Base-by-base conservation (phyloP, 2,113 vertebrate species). In the Athene cunicularia region DNA sequence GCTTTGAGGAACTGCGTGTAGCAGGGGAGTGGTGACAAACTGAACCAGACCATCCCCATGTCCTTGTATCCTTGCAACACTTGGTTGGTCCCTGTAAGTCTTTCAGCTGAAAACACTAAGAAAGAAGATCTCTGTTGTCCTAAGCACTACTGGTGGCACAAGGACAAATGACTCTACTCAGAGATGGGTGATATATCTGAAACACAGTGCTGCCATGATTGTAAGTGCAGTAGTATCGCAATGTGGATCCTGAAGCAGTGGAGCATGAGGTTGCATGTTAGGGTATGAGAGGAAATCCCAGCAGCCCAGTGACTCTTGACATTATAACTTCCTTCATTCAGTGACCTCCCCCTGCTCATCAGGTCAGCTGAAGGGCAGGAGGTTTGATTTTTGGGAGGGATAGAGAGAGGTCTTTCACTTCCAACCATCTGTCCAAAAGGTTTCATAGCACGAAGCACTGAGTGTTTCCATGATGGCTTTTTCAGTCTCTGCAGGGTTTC, bases 181-280 rank as follows among this genome's bases (percentile, higher is more conserved):
- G 74, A 80, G 43, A 9, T n/a, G 15, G 15, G n/a, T 68, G 43
- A 22, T 72, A 7, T 1, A 55, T 11, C 50, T 71, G 62, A 87
- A 88, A 67, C 23, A 63, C 5, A 5, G 20, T 26, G 56, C 53
- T 88, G 39, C 20, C 20, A 6, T 20, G 24, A 37, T 14, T 62
- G 3, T 73, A 81, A 62, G 9, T 70, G 14, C n/a, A 37, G 43
- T 41, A 27, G 17, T 43, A 58, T 17, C 0, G 0, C 19, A 30
- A 55, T 18, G 32, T 21, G 59, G 37, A 74, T 60, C 23, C 30
- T 58, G 55, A 77, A 79, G 70, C 27, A 8, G n/a, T 43, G 49
- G 6, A 7, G 14, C 45, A 6, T 22, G 27, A 86, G 45, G 22
- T 17, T 22, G 22, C 0, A 0, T 39, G 12, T 30, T 45, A 62